Evolutionary conservation across 2,888 invertebrate genomes (phyloP).

Genomic region (Drosophila picticornis): DNA sequence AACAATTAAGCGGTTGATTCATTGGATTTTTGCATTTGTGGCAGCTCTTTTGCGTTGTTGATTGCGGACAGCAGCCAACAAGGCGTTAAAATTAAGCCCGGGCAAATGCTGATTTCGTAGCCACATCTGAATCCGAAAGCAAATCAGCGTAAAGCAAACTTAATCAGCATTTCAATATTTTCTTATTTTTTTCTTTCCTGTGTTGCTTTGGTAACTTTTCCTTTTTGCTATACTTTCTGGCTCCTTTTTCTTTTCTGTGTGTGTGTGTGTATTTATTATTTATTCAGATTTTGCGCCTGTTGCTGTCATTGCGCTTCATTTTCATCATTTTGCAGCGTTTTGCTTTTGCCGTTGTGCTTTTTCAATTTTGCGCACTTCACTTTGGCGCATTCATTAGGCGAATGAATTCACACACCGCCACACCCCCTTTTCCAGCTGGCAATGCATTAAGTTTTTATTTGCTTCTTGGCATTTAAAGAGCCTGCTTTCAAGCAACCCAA

Average conservation of each 20-base stretch:
- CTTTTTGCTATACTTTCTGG: conserved; percentile 32
- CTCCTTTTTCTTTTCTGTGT: conserved; percentile 1
- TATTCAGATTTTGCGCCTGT: conserved; percentile 78
- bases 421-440: conserved; percentile 3
- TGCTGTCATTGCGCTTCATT: conserved; percentile 71
- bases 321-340: conserved; percentile 45
- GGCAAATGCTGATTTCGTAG: conserved; percentile 21
- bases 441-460: conserved; percentile 56
- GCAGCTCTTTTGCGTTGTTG: conserved; percentile 56
- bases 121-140: conserved; percentile 42
- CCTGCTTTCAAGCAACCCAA: conserved; percentile 16
- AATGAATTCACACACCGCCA: conserved; percentile 64
- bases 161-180: conserved; percentile 81
- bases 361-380: conserved; percentile 61
- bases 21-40: conserved; percentile 37
- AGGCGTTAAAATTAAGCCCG: conserved; percentile 54
- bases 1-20: conserved; percentile 54
- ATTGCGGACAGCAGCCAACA: conserved; percentile 64
- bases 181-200: conserved; percentile 4
- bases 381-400: conserved; percentile 75
- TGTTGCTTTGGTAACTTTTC: conserved; percentile 28
- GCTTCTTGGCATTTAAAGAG: conserved; percentile 37
- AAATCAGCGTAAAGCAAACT: conserved; percentile 72
- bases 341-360: conserved; percentile 45
- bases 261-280: conserved; percentile 56